Evolutionary conservation across 2,113 vertebrate genomes (phyloP), one percentile per base, ranked within the genome.

Genomic region (Pollachius pollachius): DNA sequence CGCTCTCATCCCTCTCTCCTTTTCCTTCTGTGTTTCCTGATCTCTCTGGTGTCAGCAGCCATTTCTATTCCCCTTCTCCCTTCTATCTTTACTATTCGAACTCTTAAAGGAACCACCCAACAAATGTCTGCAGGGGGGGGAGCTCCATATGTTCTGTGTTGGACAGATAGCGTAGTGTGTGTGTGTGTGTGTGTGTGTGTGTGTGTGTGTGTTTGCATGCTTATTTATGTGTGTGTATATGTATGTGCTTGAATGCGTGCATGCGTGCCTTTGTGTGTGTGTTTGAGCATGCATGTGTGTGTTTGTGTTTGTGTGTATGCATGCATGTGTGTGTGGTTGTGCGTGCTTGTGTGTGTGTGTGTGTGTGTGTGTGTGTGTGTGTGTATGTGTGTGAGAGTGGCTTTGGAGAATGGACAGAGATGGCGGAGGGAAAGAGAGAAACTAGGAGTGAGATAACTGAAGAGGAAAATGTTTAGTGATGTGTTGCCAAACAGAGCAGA

Each of bases 401-500:
- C 75, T 71, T 74, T 34, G 73, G 56, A 63, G 13, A 15, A 78
- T 69, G 74, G 69, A 71, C 65, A 62, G 72, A 77, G 64, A 77
- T 63, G 73, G 76, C 37, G 21, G 66, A 78, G 65, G 58, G 56
- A 48, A 61, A 73, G 58, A 74, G 68, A 66, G 58, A 81, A 73
- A 67, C 25, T 17, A 30, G 70, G 71, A 82, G 67, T 62, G 74
- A 61, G 54, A 82, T 54, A 65, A 61, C 62, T 37, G 57, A 81
- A 79, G n/a, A 79, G 72, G 75, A 68, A 86, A 83, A 76, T 78
- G 59, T 80, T 86, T 84, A 84, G 82, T 84, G 85, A 89, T 87
- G 85, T 72, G 70, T 77, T 85, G 80, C 82, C 85, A 89, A 89
- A 85, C 89, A 88, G 84, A 88, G 87, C 87, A 84, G 86, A 89